A percentile compares a stretch with the other conserved stretches of the same genome.
Evolutionary conservation across 2,888 invertebrate genomes (phyloP).

Genomic region (Drosophila cognata): DNA sequence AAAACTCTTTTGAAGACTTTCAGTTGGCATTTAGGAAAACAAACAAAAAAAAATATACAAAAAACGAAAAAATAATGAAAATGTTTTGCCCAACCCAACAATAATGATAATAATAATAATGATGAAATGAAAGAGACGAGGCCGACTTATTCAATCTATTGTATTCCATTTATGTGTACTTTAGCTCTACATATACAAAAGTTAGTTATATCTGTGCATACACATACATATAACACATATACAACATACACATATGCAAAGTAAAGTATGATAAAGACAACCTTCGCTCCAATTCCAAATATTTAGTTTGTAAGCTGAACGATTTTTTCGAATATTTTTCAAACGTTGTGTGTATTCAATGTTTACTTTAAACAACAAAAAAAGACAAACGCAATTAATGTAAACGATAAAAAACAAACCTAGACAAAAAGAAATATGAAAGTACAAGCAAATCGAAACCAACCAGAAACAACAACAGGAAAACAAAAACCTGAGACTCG

Average conservation of each 20-base stretch:
- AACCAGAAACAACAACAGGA: constrained; percentile 56
- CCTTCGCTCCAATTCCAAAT: constrained; percentile 80
- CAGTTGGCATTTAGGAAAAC: constrained; percentile 63
- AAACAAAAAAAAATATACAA: constrained; percentile 30
- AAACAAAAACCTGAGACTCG: constrained; percentile 67
- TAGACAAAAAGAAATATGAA: constrained; percentile 43
- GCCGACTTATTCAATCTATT: constrained; percentile 46
- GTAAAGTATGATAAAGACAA: constrained; percentile 32
- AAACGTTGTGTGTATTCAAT: constrained; percentile 57
- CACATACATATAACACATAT: constrained; percentile 29
- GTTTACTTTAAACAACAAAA: constrained; percentile 37
- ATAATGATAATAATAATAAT: constrained; percentile 9
- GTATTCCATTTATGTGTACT: constrained; percentile 68
- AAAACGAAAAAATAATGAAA: constrained; percentile 25
- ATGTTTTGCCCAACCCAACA: constrained; percentile 46
- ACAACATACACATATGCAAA: constrained; percentile 33
- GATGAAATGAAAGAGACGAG: constrained; percentile 28
- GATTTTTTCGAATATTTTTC: constrained; percentile 57
- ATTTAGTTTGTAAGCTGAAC: constrained; percentile 65
- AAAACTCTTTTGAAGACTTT: constrained; percentile 59
- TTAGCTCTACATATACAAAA: constrained; percentile 53
- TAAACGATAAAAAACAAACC: constrained; percentile 40
- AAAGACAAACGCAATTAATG: constrained; percentile 59
- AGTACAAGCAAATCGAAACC: constrained; percentile 62
- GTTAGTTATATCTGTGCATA: constrained; percentile 53